A percentile compares a stretch with the other conserved stretches of the same genome.
Conservation (phyloP, 2,797 vertebrate species). For the Gallinago stenura region DNA sequence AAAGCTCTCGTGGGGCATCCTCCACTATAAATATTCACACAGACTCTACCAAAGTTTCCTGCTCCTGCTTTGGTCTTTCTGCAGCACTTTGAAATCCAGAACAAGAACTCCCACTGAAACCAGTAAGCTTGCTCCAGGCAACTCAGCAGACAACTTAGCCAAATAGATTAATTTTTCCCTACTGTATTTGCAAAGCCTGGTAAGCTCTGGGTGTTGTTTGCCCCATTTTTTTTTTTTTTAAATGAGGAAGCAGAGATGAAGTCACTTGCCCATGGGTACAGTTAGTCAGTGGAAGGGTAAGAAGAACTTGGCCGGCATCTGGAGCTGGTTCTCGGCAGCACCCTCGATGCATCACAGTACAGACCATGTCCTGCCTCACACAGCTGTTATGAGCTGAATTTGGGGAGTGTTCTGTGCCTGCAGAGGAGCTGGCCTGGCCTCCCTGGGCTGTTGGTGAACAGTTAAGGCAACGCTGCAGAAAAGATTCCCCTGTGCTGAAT, state of each 20-base stretch:
- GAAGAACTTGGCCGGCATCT: neutral
- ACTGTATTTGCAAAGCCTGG: neutral
- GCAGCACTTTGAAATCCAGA: neutral
- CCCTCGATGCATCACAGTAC: accelerated
- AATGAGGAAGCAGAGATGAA: neutral
- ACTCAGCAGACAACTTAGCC: neutral
- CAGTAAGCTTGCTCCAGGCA: neutral
- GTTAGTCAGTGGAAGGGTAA: neutral
- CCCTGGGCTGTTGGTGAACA: neutral
- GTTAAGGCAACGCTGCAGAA: neutral
- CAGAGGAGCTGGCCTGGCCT: neutral
- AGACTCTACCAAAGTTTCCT: neutral
- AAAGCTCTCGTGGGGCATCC: neutral
- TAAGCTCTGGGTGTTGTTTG: neutral
- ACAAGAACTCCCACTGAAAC: neutral
- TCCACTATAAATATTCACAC: neutral
- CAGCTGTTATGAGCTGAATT: neutral
- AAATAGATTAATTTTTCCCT: neutral
- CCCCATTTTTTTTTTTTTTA: neutral
- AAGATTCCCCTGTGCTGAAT: neutral
- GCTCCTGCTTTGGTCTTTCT: neutral
- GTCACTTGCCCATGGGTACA: neutral
- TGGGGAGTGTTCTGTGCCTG: neutral
- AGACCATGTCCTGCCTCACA: neutral
- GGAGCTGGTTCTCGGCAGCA: neutral